phyloP scores from a whole-genome alignment of 2,888 invertebrate species.

The Oscheius sp. region DNA sequence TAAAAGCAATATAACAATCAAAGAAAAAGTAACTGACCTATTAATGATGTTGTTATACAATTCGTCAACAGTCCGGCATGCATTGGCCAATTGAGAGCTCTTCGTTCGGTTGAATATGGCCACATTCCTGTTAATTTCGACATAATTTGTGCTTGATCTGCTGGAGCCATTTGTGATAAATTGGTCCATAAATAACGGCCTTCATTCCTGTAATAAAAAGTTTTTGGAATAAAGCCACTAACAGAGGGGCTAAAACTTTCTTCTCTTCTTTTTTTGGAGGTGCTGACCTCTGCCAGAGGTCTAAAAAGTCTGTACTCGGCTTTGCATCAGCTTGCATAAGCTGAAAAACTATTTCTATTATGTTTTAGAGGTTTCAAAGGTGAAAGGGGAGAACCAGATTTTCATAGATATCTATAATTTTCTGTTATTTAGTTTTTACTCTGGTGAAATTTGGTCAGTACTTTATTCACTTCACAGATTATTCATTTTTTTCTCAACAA shows the following conservation, averaged over 20 bases:
- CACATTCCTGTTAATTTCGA: conserved; percentile 26
- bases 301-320: conserved; percentile 34
- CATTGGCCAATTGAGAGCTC: conserved; percentile 60
- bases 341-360: not conserved
- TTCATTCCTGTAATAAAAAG: conserved; percentile 28
- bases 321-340: not conserved
- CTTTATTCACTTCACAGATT: not conserved
- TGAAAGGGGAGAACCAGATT: not conserved
- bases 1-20: conserved; percentile 30
- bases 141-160: conserved; percentile 38
- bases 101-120: conserved; percentile 43
- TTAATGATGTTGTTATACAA: conserved; percentile 46
- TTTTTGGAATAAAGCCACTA: not conserved
- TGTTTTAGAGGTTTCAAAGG: not conserved
- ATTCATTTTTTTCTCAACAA: not conserved
- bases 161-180: conserved; percentile 39
- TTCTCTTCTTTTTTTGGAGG: conserved; percentile 9
- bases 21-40: conserved; percentile 44
- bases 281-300: conserved; percentile 40
- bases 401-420: not conserved
- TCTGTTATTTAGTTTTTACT: not conserved
- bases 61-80: conserved; percentile 54
- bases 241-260: not conserved
- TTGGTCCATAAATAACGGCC: conserved; percentile 37
- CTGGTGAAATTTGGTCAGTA: not conserved